Base-by-base conservation (phyloP, 2,888 invertebrate genomes). In the Ochlodes sylvanus region DNA sequence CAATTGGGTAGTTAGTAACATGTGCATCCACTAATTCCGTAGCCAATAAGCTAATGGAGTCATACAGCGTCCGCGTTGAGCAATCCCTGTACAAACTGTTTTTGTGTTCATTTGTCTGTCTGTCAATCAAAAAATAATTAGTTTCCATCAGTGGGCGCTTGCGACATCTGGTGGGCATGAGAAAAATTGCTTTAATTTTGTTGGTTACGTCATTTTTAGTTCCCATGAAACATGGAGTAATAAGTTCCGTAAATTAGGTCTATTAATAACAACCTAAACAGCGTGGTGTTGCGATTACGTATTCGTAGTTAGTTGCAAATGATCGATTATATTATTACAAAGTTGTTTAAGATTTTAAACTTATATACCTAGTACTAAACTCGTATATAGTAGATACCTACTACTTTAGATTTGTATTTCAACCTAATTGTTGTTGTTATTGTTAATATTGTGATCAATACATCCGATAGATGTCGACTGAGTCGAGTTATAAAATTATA, bases 51-150 rank as follows among this genome's bases (percentile, higher is more conserved):
- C 55, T 54, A 66, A 66, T 57, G 21, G 47, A 47, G 10, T 12
- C 50, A 50, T 21, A 64, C 15, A 12, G 10, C 44, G 17, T 52
- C 64, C 52, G 65, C 32, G 44, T 65, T 65, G 65, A 27, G 65
- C 65, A 65, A 65, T 65, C 65, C 41, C 65, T 58, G 54, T 38
- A 68, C 57, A 38, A 9, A 54, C 57, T 60, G 58, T 69, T 62
- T 66, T 69, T 70, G 63, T 68, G 68, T 73, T 70, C 63, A 63
- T 68, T 68, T 71, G 68, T 70, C 63, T 44, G 70, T 64, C 65
- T 68, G 73, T 72, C 73, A 72, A 72, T 72, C 73, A 73, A 63
- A 68, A 71, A 65, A 70, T 72, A 73, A 72, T 73, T 71, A 70
- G 71, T 65, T 52, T 57, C 60, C 64, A 64, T 56, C 66, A 57